Conservation (phyloP, 2,888 invertebrate genomes). For the Ochropacha duplaris region DNA sequence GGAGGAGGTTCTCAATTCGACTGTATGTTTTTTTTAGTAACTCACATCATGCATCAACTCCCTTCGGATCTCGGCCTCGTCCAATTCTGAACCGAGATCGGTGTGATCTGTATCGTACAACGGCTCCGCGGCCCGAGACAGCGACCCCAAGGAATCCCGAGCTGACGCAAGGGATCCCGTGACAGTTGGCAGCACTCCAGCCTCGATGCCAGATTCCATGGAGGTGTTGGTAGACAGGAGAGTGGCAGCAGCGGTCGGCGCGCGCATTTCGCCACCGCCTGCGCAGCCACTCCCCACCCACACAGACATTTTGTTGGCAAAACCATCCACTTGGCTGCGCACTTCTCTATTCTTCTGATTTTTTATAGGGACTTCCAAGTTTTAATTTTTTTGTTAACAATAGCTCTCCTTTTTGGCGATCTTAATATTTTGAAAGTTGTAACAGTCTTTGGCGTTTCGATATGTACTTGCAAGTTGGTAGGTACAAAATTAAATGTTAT, state of each 20-base stretch:
- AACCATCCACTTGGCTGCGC: constrained; percentile 69
- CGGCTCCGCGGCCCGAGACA: constrained; percentile 84
- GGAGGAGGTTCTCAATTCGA: too few species aligned
- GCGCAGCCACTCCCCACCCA: constrained; percentile 77
- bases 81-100: constrained; percentile 90
- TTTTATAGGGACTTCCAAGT: background rate
- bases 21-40: too few species aligned
- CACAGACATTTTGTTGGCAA: constrained; percentile 70
- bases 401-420: background rate
- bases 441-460: background rate
- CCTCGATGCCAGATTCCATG: constrained; percentile 86
- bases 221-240: constrained; percentile 77
- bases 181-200: constrained; percentile 87
- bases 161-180: constrained; percentile 86
- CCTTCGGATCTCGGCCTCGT: constrained; percentile 89
- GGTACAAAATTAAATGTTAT: too few species aligned
- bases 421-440: background rate
- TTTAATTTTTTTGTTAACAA: background rate
- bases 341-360: background rate
- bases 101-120: constrained; percentile 91
- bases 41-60: constrained; percentile 92
- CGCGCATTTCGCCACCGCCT: constrained; percentile 58
- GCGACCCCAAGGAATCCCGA: constrained; percentile 81
- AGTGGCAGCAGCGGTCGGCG: constrained; percentile 64
- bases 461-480: background rate